phyloP scores from a whole-genome alignment of 2,113 vertebrate genomes.

The Silurus glanis region DNA sequence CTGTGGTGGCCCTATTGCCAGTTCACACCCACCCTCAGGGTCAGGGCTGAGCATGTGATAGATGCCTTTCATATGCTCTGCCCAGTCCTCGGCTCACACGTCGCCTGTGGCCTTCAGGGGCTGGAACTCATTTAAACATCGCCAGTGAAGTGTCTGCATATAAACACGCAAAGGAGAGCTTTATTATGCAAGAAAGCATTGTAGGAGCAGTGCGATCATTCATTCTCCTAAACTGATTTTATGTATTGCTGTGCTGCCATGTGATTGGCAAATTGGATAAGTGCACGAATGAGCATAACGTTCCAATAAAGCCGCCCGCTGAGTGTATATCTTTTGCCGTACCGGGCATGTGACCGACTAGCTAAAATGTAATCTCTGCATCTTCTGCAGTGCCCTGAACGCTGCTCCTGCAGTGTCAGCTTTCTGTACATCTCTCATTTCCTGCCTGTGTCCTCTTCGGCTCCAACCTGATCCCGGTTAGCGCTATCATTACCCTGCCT shows the following conservation, averaged over 20 bases:
- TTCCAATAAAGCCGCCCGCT: not conserved
- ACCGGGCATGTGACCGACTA: constrained; percentile 14
- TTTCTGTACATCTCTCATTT: constrained; percentile 50
- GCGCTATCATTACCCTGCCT: constrained; percentile 34
- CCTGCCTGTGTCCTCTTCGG: constrained; percentile 41
- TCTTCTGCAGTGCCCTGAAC: constrained; percentile 21
- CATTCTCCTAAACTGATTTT: not conserved
- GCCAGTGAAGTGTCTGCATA: not conserved
- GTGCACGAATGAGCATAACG: not conserved
- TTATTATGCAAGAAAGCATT: constrained; percentile 10
- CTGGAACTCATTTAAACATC: constrained; percentile 22
- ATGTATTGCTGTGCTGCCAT: not conserved
- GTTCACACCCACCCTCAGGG: constrained; percentile 40
- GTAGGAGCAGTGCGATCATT: not conserved
- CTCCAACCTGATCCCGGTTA: constrained; percentile 40
- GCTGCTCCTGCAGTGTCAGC: constrained; percentile 50
- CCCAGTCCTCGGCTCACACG: constrained; percentile 41
- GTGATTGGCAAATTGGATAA: not conserved
- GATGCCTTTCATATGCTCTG: constrained; percentile 51
- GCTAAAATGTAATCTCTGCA: not conserved
- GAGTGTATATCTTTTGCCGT: not conserved
- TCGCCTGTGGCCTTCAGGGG: constrained; percentile 17
- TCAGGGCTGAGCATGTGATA: constrained; percentile 43
- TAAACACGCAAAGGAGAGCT: constrained; percentile 5
- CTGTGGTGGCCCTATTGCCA: constrained; percentile 50